phyloP scores from a whole-genome alignment of 1,140 invertebrate species.

The Dufourea novaeangliae region DNA sequence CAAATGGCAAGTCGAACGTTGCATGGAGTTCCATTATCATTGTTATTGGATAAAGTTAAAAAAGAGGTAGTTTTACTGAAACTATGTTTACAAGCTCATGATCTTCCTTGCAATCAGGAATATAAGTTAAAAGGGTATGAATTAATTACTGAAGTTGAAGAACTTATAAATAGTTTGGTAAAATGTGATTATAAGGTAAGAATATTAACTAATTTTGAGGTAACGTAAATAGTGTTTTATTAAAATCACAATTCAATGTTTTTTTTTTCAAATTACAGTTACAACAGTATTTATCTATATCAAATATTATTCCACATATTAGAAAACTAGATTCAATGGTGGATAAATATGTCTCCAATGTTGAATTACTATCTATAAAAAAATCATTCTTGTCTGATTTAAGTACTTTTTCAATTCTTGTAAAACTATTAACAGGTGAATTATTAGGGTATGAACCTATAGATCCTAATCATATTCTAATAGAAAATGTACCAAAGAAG shows the following conservation, averaged over 20 bases:
- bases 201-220: constrained; percentile 2
- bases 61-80: constrained; percentile 58
- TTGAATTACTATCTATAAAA: constrained; percentile 52
- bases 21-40: constrained; percentile 62
- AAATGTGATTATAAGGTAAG: constrained; percentile 69
- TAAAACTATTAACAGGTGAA: constrained; percentile 69
- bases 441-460: constrained; percentile 62
- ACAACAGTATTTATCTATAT: constrained; percentile 65
- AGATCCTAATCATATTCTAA: constrained; percentile 56
- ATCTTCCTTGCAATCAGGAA: constrained; percentile 53
- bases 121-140: constrained; percentile 56
- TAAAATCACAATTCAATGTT: constrained; percentile 4
- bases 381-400: constrained; percentile 38
- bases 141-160: constrained; percentile 61
- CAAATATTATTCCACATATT: constrained; percentile 62
- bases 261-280: constrained; percentile 60
- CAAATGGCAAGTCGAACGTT: constrained; percentile 65
- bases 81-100: constrained; percentile 54
- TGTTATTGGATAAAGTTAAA: constrained; percentile 65
- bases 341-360: constrained; percentile 55
- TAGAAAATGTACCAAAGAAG: constrained; percentile 62
- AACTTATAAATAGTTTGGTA: constrained; percentile 57
- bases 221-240: constrained; percentile 4
- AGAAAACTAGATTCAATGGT: constrained; percentile 59
- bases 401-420: constrained; percentile 56